Evolutionary conservation across 2,113 vertebrate genomes (phyloP).

Genomic region (Rhadina sibilatrix): DNA sequence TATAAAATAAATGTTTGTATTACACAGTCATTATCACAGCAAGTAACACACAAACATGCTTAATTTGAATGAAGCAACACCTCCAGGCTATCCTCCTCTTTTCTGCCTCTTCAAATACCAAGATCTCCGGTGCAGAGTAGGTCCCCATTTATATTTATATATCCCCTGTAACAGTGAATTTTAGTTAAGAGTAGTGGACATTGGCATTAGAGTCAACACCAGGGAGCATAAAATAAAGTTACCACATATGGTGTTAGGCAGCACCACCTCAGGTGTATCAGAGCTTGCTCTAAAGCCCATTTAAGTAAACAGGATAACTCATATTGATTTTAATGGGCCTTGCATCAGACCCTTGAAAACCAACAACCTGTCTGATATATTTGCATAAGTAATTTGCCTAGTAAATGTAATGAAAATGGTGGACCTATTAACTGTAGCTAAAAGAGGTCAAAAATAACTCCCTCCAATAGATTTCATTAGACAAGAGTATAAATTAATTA

Average conservation of each 20-base stretch:
- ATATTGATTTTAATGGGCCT: not conserved
- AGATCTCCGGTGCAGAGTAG: not conserved
- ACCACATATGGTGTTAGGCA: not conserved
- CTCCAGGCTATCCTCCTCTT: not conserved
- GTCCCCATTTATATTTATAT: not conserved
- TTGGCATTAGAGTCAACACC: not conserved
- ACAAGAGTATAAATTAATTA: not conserved
- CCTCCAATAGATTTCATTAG: not conserved
- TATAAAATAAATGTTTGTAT: not conserved
- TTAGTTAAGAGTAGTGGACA: not conserved
- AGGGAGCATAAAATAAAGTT: not conserved
- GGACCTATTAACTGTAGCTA: not conserved
- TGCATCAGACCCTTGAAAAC: not conserved
- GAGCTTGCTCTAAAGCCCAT: not conserved
- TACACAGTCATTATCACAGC: not conserved
- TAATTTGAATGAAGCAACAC: not conserved
- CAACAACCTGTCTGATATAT: not conserved
- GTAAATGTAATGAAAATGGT: not conserved
- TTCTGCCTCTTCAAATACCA: not conserved
- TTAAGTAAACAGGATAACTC: not conserved
- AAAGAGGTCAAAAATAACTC: not conserved
- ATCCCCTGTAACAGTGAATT: not conserved
- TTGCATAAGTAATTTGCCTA: constrained; percentile 7
- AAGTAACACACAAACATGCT: not conserved
- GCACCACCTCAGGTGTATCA: not conserved